A percentile compares a stretch with the other conserved stretches of the same genome.
These are phyloP conservation scores for Tamias sibiricus DNA, from an alignment of 2,113 vertebrate species.

Conservation along the genomic window DNA sequence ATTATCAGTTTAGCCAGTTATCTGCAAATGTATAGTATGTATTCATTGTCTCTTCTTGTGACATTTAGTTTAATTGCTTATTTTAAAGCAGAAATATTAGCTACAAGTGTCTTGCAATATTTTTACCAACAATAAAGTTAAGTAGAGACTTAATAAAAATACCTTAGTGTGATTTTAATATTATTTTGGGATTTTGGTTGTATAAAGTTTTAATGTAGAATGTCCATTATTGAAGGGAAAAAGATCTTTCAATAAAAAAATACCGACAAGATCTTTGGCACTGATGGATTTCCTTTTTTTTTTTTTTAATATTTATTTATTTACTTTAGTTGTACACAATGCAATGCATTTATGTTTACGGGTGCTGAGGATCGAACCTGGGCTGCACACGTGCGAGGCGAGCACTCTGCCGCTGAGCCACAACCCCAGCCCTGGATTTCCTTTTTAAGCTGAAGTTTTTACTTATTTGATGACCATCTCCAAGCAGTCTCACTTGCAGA, in stretches of 20 bases:
- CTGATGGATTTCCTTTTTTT: conserved; percentile 59
- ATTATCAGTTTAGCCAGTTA: conserved; percentile 86
- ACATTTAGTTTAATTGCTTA: conserved; percentile 78
- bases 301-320: no score
- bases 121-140: conserved; percentile 78
- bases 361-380: no score
- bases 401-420: no score
- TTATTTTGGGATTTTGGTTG: conserved; percentile 76
- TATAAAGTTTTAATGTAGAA: conserved; percentile 80
- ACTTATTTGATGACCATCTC: background rate
- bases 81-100: conserved; percentile 79
- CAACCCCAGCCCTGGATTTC: no score
- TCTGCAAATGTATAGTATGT: conserved; percentile 70
- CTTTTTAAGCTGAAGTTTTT: conserved; percentile 47
- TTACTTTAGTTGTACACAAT: no score
- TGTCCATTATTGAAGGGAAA: conserved; percentile 70
- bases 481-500: background rate
- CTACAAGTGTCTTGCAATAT: conserved; percentile 73
- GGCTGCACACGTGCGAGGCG: no score
- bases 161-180: conserved; percentile 80
- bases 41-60: conserved; percentile 78
- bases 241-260: conserved; percentile 77
- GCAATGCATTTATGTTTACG: no score
- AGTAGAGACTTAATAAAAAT: conserved; percentile 77
- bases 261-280: conserved; percentile 61